Base-by-base conservation (phyloP, 2,113 vertebrate species). In the Sphaerodactylus townsendi region DNA sequence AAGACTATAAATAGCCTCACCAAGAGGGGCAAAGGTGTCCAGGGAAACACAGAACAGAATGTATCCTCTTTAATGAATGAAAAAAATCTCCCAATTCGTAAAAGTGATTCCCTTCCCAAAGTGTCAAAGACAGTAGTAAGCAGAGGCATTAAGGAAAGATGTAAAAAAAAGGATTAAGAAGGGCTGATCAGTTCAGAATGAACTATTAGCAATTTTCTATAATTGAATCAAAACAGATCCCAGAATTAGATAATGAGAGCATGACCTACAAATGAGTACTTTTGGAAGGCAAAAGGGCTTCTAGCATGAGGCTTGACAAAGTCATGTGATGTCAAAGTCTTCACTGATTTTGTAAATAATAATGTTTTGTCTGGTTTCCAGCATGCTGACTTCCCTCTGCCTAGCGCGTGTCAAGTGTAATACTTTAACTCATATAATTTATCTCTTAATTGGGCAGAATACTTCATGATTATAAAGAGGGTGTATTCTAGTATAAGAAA, bases 171-270 rank as follows among this genome's bases (percentile, higher is more conserved):
- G 35, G 73, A 82, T 87, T 91, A 87, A 89, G 80, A 91, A 90
- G 79, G 90, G 88, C 89, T 89, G 73, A 70, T 89, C 37, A 92
- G 86, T 94, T 94, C 93, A 74, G 92, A 93, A 89, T 92, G 93
- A 95, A 93, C 85, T 90, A 92, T 95, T 95, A 90, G 91, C 95
- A 93, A 95, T 96, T 96, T 95, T 93, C 93, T 94, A 88, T 96
- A 95, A 96, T 96, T 96, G 95, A 95, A 95, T 96, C 95, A 96
- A 92, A 94, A 90, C 71, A 93, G 91, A 94, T 94, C 84, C 68
- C 93, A 95, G 93, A 94, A 90, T 93, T 91, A 95, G 94, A 94
- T 95, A 96, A 95, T 94, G 94, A 95, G 92, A 93, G 90, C 91
- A 83, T 96, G 95, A 95, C 93, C 92, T 96, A 94, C 91, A 94